phyloP scores from a whole-genome alignment of 2,797 vertebrate genomes.

The Hirundo rustica region DNA sequence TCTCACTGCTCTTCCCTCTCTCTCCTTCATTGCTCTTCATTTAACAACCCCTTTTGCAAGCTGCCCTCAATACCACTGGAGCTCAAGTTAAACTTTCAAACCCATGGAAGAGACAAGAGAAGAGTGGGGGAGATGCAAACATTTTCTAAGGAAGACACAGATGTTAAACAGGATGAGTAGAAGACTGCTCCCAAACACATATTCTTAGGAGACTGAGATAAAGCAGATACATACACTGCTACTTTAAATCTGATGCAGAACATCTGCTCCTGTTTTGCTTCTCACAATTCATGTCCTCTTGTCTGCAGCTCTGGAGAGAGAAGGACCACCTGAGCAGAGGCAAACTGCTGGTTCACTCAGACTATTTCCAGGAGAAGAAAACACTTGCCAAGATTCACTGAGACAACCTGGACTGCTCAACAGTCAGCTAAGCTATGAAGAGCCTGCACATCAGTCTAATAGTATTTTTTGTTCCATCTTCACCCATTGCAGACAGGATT shows the following conservation, averaged over 20 bases:
- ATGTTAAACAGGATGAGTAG: constrained; percentile 15
- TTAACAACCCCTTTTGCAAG: background rate
- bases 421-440: background rate
- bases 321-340: constrained; percentile 13
- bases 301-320: background rate
- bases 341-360: background rate
- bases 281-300: background rate
- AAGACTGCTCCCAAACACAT: constrained; percentile 13
- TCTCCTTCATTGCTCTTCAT: background rate
- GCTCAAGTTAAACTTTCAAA: constrained; percentile 30
- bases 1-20: background rate
- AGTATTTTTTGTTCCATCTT: background rate
- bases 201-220: constrained; percentile 18
- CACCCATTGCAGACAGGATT: background rate
- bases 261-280: constrained; percentile 15
- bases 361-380: background rate
- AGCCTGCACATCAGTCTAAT: background rate
- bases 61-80: background rate
- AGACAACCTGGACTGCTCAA: background rate
- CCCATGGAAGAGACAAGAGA: background rate
- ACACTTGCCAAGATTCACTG: background rate
- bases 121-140: background rate
- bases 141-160: background rate
- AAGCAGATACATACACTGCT: background rate
- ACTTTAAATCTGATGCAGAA: constrained; percentile 13